Evolutionary conservation across 2,797 vertebrate species (phyloP).

Genomic region (Periophthalmus magnuspinnatus): DNA sequence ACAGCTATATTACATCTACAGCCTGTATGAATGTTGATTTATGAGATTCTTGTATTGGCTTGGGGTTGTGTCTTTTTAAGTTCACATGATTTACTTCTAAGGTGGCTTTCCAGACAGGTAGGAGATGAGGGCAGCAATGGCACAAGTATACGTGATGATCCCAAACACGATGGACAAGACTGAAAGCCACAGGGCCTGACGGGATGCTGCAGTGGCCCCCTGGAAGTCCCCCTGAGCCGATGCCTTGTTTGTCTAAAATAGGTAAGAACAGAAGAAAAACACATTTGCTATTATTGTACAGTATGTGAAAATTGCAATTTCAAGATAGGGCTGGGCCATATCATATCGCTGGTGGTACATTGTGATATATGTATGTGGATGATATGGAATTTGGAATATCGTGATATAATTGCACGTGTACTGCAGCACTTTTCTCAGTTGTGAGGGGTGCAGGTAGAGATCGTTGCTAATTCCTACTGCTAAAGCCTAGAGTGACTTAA

Average conservation of each 20-base stretch:
- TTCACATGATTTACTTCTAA: slow-evolving; percentile 56
- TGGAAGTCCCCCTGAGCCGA: slow-evolving; percentile 86
- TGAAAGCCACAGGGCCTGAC: slow-evolving; percentile 85
- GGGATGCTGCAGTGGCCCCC: slow-evolving; percentile 82
- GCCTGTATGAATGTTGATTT: slow-evolving; percentile 28
- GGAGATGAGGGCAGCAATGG: slow-evolving; percentile 83
- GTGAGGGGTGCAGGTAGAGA: no score
- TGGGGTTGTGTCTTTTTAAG: slow-evolving; percentile 6
- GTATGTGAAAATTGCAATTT: neutral
- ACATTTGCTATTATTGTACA: neutral
- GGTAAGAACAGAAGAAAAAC: slow-evolving; percentile 33
- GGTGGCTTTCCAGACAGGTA: slow-evolving; percentile 86
- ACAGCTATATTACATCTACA: slow-evolving; percentile 33
- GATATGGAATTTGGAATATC: no score
- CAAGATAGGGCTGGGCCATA: neutral
- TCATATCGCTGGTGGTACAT: no score
- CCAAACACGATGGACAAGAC: slow-evolving; percentile 87
- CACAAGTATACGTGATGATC: slow-evolving; percentile 85
- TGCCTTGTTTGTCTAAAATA: slow-evolving; percentile 85
- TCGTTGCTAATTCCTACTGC: no score
- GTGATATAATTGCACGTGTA: no score
- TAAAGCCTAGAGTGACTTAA: no score
- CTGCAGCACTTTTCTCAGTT: no score
- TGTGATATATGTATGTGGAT: no score
- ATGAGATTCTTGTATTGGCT: slow-evolving; percentile 21